Evolutionary conservation across 2,113 vertebrate species (phyloP).

Genomic region (Phalacrocorax brasilianus): DNA sequence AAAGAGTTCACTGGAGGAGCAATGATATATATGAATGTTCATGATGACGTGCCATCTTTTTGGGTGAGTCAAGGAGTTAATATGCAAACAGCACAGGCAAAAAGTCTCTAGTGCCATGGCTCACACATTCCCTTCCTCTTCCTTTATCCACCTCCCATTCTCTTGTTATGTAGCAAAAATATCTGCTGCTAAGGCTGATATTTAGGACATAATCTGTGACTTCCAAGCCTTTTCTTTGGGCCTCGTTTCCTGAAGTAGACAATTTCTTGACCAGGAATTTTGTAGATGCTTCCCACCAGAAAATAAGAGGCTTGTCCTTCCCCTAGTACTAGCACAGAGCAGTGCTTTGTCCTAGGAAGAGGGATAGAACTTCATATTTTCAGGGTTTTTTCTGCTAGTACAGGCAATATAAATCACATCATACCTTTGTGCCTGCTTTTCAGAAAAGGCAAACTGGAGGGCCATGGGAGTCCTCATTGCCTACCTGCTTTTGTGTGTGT

Average conservation of each 20-base stretch:
- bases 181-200: neutral
- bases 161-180: neutral
- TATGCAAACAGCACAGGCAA: neutral
- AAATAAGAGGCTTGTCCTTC: neutral
- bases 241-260: neutral
- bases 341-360: neutral
- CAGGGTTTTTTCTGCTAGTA: neutral
- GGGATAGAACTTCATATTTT: neutral
- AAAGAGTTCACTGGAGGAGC: neutral
- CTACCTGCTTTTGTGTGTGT: neutral
- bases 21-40: neutral
- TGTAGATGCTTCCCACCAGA: neutral
- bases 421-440: neutral
- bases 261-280: neutral
- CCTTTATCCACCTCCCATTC: neutral
- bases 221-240: neutral
- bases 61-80: slow-evolving; percentile 18
- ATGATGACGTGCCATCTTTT: neutral
- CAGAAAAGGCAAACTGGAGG: neutral
- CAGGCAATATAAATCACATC: neutral
- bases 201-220: neutral
- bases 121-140: neutral
- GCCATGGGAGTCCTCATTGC: neutral
- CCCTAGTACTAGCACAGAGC: neutral
- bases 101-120: neutral